Evolutionary conservation across 2,797 vertebrate species (phyloP).

Genomic region (Borostomias antarcticus): DNA sequence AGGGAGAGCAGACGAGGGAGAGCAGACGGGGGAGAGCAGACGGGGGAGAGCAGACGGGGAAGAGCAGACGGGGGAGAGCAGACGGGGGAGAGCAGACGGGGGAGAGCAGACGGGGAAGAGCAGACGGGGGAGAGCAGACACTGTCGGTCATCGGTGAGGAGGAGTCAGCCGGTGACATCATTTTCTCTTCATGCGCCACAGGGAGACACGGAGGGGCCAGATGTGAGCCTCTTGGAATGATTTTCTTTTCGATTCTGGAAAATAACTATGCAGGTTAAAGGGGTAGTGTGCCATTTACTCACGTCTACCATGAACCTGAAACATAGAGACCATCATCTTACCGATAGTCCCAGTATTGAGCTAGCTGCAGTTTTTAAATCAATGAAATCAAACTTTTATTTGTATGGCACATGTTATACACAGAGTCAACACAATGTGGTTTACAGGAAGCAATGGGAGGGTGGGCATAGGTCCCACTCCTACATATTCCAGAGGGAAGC

Average conservation of each 20-base stretch:
- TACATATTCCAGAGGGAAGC: too few species aligned
- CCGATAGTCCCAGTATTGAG: too few species aligned
- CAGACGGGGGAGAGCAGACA: background rate
- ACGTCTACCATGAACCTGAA: too few species aligned
- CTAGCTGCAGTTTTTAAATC: too few species aligned
- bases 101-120: background rate
- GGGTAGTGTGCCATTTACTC: too few species aligned
- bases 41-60: background rate
- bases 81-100: background rate
- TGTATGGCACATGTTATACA: too few species aligned
- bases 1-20: background rate
- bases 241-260: conserved; percentile 30
- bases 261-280: background rate
- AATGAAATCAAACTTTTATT: too few species aligned
- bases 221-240: conserved; percentile 20
- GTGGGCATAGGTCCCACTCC: too few species aligned
- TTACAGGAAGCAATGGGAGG: too few species aligned
- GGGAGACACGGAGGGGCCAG: conserved; percentile 27
- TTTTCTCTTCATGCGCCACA: conserved; percentile 20
- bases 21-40: background rate
- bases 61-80: background rate
- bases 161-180: conserved; percentile 9
- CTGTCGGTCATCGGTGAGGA: conserved; percentile 6
- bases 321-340: too few species aligned
- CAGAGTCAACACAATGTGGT: too few species aligned